Conservation (phyloP, 92 coral and sea anemone species). For the Epizoanthus scotinus region DNA sequence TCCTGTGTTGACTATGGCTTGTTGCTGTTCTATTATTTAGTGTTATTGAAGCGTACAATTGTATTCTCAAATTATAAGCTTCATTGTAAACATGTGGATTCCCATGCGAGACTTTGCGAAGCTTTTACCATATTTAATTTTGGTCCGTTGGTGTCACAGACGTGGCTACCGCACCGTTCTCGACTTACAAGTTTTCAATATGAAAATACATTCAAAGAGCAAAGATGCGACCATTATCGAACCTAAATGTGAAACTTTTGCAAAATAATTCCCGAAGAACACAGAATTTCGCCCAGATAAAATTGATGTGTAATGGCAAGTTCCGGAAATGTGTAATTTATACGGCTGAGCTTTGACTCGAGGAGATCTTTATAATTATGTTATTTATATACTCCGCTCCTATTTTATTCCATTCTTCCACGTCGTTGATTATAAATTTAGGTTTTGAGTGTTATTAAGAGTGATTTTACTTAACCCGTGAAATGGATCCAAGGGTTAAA, state of each 20-base stretch:
- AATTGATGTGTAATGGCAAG: neutral
- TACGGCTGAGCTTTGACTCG: neutral
- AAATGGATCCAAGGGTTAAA: too few species aligned
- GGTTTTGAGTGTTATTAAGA: too few species aligned
- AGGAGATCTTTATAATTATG: too few species aligned
- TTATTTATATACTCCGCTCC: too few species aligned
- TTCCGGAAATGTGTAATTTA: constrained; percentile 3
- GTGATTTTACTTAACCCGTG: too few species aligned
- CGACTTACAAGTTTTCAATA: neutral
- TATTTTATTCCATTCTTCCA: too few species aligned
- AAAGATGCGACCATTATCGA: neutral
- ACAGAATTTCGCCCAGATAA: neutral
- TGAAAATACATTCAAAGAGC: neutral
- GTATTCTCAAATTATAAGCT: neutral
- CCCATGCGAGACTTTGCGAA: neutral
- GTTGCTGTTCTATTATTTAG: constrained; percentile 4
- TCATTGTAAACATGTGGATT: neutral
- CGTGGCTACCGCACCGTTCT: neutral
- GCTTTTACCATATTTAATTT: neutral
- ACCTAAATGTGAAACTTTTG: neutral
- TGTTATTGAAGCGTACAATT: neutral
- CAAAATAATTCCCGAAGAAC: neutral
- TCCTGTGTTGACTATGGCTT: constrained; percentile 6
- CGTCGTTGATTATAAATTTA: too few species aligned
- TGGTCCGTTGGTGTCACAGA: neutral